Base-by-base conservation (phyloP, 2,797 vertebrate genomes). In the Sebastes diploproa region DNA sequence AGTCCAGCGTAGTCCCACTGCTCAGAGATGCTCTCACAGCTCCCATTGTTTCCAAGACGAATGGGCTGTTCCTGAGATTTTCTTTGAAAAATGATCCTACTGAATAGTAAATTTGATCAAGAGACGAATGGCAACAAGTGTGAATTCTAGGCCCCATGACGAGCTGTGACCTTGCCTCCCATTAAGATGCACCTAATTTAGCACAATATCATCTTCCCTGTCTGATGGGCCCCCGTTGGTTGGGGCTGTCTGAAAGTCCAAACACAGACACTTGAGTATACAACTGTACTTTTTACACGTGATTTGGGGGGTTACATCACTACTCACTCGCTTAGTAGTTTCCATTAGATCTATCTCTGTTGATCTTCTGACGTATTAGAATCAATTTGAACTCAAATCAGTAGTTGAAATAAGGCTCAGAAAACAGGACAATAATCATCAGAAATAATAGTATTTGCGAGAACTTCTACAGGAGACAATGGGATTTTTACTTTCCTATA, bases 1-100 rank as follows among this genome's bases (percentile, higher is more conserved):
- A 30, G 71, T 80, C 77, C 14, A 79, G 72, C 84, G 60, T 60
- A 1, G 67, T 85, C 79, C 72, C 72, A 3, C 42, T 23, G 78
- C 82, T 83, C 65, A 5, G 55, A 62, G 72, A 81, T 20, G 62
- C 74, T 80, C 77, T 84, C 81, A 65, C 38, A 68, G 72, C 75
- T 58, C 30, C 14, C 25, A 32, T 64, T 81, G 75, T 88, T 76
- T 88, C 78, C 78, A 73, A 32, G 67, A 67, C 8, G 25, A 73
- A 29, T 32, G 9, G 1, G 38, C 20, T 69, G 55, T 73, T 71
- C 9, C 0, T 29, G 50, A 29, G 54, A 38, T 46, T 46, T 52
- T 36, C 12, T 1, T 22, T 83, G 79, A 3, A 79, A 79, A 86
- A 77, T 42, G 20, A 82, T 82, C 67, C 18, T 2, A 2, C 2